Evolutionary conservation across 2,888 invertebrate species (phyloP).

Genomic region (Muscina levida): DNA sequence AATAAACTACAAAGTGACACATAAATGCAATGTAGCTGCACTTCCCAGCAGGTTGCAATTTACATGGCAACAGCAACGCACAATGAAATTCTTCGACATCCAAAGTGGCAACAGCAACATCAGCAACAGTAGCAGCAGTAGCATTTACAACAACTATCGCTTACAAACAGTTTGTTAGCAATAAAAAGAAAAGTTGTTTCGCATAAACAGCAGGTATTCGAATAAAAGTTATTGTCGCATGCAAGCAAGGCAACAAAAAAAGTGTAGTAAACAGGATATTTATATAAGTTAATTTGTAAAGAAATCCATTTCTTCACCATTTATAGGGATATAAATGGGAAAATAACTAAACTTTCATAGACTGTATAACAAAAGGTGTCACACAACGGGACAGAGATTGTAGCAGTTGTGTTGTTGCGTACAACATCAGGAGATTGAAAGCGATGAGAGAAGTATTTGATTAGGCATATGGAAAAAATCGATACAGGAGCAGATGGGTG

Average conservation of each 20-base stretch:
- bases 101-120: not conserved
- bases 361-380: no score
- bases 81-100: constrained; percentile 1
- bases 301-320: not conserved
- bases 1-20: constrained; percentile 55
- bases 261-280: not conserved
- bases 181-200: constrained; percentile 39
- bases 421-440: no score
- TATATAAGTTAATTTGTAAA: constrained; percentile 47
- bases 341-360: no score
- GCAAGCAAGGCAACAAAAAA: not conserved
- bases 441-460: no score
- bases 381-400: no score
- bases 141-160: constrained; percentile 16
- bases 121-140: not conserved
- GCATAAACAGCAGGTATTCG: constrained; percentile 58
- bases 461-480: no score
- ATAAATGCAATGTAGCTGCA: constrained; percentile 34
- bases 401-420: no score
- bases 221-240: constrained; percentile 27
- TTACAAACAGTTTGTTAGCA: constrained; percentile 17
- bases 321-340: not conserved
- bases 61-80: constrained; percentile 31
- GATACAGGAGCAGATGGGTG: no score
- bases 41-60: constrained; percentile 54